phyloP scores from a whole-genome alignment of 2,113 vertebrate species.

The Esox niger region DNA sequence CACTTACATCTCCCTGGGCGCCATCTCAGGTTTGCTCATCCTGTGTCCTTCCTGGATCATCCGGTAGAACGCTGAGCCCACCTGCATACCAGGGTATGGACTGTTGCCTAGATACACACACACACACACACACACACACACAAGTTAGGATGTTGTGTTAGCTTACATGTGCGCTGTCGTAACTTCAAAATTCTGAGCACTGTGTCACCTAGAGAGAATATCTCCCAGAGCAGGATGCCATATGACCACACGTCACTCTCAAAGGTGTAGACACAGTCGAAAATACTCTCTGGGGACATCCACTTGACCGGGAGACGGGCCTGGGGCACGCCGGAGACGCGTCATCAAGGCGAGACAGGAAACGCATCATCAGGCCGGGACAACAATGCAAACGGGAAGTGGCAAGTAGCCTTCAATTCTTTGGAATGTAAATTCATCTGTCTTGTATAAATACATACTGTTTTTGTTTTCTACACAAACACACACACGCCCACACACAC shows the following conservation, averaged over 20 bases:
- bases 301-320: conserved; percentile 97
- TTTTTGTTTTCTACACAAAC: too few relatives aligned
- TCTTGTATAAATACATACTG: too few relatives aligned
- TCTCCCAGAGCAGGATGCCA: conserved; percentile 95
- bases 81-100: conserved; percentile 93
- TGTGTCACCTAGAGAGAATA: conserved; percentile 91
- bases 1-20: conserved; percentile 84
- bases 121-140: conserved; percentile 7
- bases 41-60: conserved; percentile 97
- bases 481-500: too few relatives aligned
- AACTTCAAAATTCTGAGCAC: conserved; percentile 3
- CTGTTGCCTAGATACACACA: conserved; percentile 82
- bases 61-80: conserved; percentile 95
- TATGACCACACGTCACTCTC: conserved; percentile 99
- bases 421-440: too few relatives aligned
- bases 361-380: too few relatives aligned
- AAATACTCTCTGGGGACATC: conserved; percentile 99
- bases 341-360: neutral
- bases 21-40: conserved; percentile 90
- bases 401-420: too few relatives aligned
- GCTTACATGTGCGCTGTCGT: too few relatives aligned
- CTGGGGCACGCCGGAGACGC: conserved; percentile 57
- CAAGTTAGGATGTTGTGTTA: too few relatives aligned
- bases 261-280: conserved; percentile 93
- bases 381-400: too few relatives aligned